Evolutionary conservation across 2,113 vertebrate genomes (phyloP).

Genomic region (Indicator indicator): DNA sequence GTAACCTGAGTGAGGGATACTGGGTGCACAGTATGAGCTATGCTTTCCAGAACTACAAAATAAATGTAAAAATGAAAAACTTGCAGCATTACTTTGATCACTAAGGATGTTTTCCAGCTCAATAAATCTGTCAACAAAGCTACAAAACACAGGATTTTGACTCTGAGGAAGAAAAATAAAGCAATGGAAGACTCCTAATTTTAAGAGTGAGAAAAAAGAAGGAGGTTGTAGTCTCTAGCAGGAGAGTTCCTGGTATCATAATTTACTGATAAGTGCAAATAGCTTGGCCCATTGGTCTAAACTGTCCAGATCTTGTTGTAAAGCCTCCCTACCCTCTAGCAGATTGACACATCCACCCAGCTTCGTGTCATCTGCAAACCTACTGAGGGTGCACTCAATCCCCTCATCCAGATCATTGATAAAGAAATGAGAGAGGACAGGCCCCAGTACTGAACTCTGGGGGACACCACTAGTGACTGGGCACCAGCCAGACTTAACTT

Average conservation of each 20-base stretch:
- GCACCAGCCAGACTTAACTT: too few relatives aligned
- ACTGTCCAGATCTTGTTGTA: too few relatives aligned
- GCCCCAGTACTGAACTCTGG: too few relatives aligned
- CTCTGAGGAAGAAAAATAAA: not conserved
- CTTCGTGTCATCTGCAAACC: too few relatives aligned
- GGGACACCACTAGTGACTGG: too few relatives aligned
- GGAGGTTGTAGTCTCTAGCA: not conserved
- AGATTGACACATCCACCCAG: too few relatives aligned
- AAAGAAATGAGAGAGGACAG: too few relatives aligned
- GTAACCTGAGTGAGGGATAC: not conserved
- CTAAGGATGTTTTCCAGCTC: not conserved
- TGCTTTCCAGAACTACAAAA: not conserved
- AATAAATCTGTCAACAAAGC: not conserved
- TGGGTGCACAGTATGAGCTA: not conserved
- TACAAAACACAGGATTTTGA: not conserved
- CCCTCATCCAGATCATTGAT: too few relatives aligned
- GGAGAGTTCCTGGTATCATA: not conserved
- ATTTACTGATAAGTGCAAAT: not conserved
- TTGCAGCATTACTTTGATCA: not conserved
- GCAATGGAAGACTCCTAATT: not conserved
- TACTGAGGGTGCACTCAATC: too few relatives aligned
- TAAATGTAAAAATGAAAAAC: not conserved
- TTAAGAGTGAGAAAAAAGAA: not conserved
- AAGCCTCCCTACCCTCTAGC: too few relatives aligned
- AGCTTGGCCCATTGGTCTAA: too few relatives aligned